Percentiles rank a stretch among this genome's conserved stretches.
Conservation (phyloP, 2,113 vertebrate species). For the Lepisosteus oculatus region DNA sequence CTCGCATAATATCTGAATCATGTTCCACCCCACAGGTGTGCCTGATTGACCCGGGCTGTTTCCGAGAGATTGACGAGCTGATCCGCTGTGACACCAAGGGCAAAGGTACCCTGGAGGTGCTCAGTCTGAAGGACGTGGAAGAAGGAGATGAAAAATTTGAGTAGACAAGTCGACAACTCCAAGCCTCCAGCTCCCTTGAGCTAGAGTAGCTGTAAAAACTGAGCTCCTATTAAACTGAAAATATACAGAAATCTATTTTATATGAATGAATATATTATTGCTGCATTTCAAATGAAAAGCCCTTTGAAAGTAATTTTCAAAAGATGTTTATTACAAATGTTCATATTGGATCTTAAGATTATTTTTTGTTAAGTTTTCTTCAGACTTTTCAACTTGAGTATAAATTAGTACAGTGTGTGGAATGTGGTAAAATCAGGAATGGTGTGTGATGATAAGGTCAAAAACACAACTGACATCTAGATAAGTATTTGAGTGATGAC, state of each 20-base stretch:
- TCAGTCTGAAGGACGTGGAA: slow-evolving; percentile 92
- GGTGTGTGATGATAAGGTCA: no score
- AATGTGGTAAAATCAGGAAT: no score
- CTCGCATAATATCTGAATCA: no score
- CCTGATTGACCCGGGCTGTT: slow-evolving; percentile 93
- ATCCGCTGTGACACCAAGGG: slow-evolving; percentile 92
- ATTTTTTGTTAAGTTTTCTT: no score
- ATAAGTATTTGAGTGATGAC: no score
- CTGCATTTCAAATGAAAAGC: neutral
- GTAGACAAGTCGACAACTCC: slow-evolving; percentile 29
- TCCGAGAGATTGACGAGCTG: slow-evolving; percentile 93
- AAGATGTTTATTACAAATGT: no score
- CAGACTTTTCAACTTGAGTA: no score
- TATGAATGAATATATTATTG: neutral
- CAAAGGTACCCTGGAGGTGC: slow-evolving; percentile 84
- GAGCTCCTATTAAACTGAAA: neutral
- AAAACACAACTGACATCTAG: no score
- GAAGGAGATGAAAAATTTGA: slow-evolving; percentile 93
- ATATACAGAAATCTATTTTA: neutral
- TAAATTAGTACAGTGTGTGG: no score
- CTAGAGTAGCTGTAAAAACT: neutral
- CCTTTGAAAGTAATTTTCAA: no score
- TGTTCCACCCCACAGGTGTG: slow-evolving; percentile 70
- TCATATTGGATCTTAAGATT: no score
- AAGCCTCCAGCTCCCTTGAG: neutral